These are phyloP conservation scores for Scomber colias DNA, from an alignment of 2,113 vertebrate species.

Conservation along the genomic window DNA sequence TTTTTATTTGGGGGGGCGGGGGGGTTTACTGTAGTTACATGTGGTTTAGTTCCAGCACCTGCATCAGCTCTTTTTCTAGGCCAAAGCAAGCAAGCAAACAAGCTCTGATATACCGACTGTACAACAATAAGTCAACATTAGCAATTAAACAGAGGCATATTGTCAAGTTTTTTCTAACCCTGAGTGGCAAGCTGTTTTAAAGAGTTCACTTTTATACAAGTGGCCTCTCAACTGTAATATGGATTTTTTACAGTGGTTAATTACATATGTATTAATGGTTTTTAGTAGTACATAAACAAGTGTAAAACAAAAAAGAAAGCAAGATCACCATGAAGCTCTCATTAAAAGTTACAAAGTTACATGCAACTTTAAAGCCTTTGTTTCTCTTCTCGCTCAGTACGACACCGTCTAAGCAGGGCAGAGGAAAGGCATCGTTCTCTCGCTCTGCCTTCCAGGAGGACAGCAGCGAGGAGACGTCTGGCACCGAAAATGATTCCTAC, in stretches of 20 bases:
- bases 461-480: slow-evolving; percentile 98
- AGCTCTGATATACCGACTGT: too few relatives aligned
- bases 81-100: too few relatives aligned
- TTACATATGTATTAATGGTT: not conserved
- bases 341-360: not conserved
- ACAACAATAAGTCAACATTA: not conserved
- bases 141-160: not conserved
- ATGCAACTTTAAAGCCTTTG: not conserved
- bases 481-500: slow-evolving; percentile 97
- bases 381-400: slow-evolving; percentile 84
- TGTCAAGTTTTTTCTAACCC: not conserved
- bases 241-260: not conserved
- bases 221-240: not conserved
- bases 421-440: slow-evolving; percentile 95
- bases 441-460: slow-evolving; percentile 95
- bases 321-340: not conserved
- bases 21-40: too few relatives aligned
- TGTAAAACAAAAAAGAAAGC: not conserved
- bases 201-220: not conserved
- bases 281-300: not conserved
- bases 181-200: not conserved
- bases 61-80: not conserved
- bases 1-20: too few relatives aligned
- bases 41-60: too few relatives aligned
- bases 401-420: slow-evolving; percentile 96